Conservation (phyloP, 2,797 vertebrate genomes). For the Ibycter americanus region DNA sequence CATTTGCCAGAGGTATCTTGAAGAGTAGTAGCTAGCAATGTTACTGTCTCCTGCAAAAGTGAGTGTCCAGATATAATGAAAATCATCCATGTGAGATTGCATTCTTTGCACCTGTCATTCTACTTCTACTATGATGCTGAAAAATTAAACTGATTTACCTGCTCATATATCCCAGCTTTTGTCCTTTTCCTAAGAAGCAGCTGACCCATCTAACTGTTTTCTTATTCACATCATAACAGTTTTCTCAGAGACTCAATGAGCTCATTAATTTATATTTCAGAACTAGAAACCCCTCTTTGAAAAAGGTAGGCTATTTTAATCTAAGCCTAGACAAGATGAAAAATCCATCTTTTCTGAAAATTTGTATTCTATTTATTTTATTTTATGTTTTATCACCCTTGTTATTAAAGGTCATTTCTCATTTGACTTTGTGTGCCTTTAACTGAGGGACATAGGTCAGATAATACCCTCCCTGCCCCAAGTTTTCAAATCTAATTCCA, state of each 20-base stretch:
- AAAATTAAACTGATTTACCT: background rate
- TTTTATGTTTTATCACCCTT: background rate
- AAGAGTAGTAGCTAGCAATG: background rate
- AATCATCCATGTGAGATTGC: background rate
- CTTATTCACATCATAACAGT: background rate
- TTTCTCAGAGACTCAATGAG: background rate
- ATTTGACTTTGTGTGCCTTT: background rate
- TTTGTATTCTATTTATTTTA: background rate
- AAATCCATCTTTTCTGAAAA: background rate
- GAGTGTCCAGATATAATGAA: background rate
- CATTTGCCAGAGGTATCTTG: background rate
- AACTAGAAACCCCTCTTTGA: background rate
- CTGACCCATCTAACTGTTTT: background rate
- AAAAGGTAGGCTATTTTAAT: background rate
- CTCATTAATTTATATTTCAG: background rate
- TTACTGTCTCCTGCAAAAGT: background rate
- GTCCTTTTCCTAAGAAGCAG: background rate
- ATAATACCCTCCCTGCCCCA: background rate
- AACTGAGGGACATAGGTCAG: background rate
- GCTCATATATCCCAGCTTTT: background rate
- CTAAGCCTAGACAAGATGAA: background rate
- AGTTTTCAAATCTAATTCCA: background rate
- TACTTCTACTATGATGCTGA: background rate
- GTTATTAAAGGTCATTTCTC: background rate
- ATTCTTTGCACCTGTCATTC: background rate